Conservation (phyloP, 2,888 invertebrate species). For the Apotomis betuletana region DNA sequence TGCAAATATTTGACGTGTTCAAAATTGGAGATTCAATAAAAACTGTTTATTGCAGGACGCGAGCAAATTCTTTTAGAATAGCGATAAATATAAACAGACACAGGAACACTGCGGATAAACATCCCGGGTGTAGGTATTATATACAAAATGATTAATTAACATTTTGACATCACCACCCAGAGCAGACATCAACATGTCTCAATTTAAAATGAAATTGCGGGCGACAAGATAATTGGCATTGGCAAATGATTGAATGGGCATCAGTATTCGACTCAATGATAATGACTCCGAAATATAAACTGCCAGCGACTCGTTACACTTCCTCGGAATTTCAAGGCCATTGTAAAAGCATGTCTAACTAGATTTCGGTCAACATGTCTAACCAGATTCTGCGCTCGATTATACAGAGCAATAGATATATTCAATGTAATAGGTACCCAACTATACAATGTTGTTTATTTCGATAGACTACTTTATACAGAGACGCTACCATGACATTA, state of each 20-base stretch:
- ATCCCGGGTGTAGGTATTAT: conserved; percentile 53
- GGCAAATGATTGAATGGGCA: conserved; percentile 31
- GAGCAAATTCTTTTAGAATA: conserved; percentile 49
- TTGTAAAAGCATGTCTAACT: conserved; percentile 36
- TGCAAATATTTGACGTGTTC: conserved; percentile 19
- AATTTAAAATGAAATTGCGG: conserved; percentile 23
- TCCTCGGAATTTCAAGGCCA: conserved; percentile 40
- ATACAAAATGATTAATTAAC: conserved; percentile 32
- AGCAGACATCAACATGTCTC: conserved; percentile 6
- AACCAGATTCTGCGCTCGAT: conserved; percentile 32
- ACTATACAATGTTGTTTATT: background rate
- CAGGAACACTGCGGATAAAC: conserved; percentile 62
- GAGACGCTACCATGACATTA: background rate
- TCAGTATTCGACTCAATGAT: conserved; percentile 24
- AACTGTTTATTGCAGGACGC: conserved; percentile 32
- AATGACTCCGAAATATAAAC: conserved; percentile 25
- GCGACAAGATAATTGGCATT: conserved; percentile 31
- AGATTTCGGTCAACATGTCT: conserved; percentile 37
- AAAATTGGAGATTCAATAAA: conserved; percentile 23
- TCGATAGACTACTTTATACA: background rate
- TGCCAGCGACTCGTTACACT: conserved; percentile 33
- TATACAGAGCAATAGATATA: conserved; percentile 1
- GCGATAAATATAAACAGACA: conserved; percentile 46
- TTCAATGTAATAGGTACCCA: background rate
- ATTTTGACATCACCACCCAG: conserved; percentile 13